Base-by-base conservation (phyloP, 2,113 vertebrate genomes). In the Anolis carolinensis region DNA sequence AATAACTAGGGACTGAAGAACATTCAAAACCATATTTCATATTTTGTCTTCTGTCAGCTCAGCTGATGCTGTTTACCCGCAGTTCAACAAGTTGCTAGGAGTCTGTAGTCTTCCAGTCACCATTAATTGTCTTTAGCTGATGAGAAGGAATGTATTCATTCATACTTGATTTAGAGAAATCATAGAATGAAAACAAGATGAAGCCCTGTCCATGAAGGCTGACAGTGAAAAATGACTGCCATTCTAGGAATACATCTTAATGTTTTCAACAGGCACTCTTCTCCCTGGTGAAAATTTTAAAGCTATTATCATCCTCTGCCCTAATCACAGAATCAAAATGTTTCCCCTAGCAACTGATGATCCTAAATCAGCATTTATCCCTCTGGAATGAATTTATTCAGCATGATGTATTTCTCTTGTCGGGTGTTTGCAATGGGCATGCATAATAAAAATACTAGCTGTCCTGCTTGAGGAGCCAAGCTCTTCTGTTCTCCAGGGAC, bases 201-300 rank as follows among this genome's bases (percentile, higher is more conserved):
- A 32, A 89, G 27, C 4, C 55, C 25, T 34, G 2, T 77, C 23
- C 70, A 16, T 86, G 75, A 90, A 90, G 25, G 92, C 79, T 87
- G 55, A 59, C 20, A 79, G 32, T 83, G 88, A 94, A 89, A 92
- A 94, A 93, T 67, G 10, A 83, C 32, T 62, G 34, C 10, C 89
- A 79, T 89, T 93, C 79, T 84, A 62, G 52, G 89, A 88, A 90
- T 90, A 30, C 7, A 87, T 88, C 87, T 88, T 82, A 84, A 34
- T 18, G 7, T 5, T 84, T 94, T 92, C 20, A 79, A 9, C 59
- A 87, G 32, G 87, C 86, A 90, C 2, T 0, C 39, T 62, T 86
- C 59, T 83, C 1, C 1, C 87, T 84, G 10, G 83, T 75, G 34
- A 27, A 90, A 67, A 92, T 86, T 79, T 86, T 85, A 72, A 80